These are phyloP conservation scores for Myiagra hebetior DNA, from an alignment of 2,113 vertebrate species.

Conservation along the genomic window DNA sequence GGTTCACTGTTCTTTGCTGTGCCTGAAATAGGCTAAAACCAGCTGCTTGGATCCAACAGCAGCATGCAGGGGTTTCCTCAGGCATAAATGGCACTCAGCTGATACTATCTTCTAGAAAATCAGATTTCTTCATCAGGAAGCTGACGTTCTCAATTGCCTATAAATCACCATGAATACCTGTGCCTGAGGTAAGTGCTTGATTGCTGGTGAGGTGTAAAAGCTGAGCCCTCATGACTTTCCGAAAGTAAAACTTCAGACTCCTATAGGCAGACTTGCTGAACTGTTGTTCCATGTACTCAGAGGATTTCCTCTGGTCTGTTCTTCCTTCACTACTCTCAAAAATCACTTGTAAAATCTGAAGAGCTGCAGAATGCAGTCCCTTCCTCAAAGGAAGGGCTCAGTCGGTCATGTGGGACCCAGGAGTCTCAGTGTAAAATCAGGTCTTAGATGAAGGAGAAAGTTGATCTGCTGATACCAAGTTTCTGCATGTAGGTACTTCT, in stretches of 20 bases:
- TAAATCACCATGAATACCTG: background rate
- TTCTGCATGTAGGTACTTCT: background rate
- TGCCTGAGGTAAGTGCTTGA: background rate
- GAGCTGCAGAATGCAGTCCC: background rate
- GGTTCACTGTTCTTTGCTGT: background rate
- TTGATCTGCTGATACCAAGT: background rate
- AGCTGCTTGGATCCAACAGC: background rate
- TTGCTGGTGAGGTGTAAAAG: background rate
- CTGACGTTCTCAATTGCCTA: background rate
- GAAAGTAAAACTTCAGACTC: background rate
- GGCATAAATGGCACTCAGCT: background rate
- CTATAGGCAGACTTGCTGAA: background rate
- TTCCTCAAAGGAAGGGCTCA: background rate
- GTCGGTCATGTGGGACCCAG: background rate
- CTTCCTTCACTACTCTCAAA: background rate
- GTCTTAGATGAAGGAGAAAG: background rate
- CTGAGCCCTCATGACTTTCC: background rate
- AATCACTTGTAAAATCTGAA: background rate
- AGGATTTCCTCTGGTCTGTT: background rate
- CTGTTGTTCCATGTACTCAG: background rate
- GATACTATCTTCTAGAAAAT: background rate
- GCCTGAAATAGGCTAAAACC: background rate
- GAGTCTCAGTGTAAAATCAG: background rate
- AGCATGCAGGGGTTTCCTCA: background rate
- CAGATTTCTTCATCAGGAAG: background rate